Evolutionary conservation across 2,888 invertebrate species (phyloP).

Genomic region (Drosophila fulvimacula): DNA sequence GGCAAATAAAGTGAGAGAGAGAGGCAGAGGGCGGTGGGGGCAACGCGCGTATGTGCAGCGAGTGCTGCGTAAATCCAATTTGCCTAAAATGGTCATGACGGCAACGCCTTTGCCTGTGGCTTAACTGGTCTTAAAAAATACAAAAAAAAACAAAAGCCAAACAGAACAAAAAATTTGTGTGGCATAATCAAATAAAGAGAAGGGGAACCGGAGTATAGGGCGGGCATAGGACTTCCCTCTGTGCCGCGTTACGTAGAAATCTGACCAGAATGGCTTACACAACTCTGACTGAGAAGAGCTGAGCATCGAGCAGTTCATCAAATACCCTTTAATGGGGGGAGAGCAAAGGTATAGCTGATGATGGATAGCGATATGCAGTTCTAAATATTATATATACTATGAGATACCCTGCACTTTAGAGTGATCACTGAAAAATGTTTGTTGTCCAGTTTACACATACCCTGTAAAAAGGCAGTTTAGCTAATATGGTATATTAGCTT

Average conservation of each 20-base stretch:
- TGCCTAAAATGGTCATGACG: conserved; percentile 41
- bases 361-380: background rate
- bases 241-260: conserved; percentile 24
- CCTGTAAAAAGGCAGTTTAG: no score
- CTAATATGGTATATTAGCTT: background rate
- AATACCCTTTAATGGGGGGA: background rate
- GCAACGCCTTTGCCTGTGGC: conserved; percentile 29
- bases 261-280: conserved; percentile 38
- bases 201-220: background rate
- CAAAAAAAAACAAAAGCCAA: background rate
- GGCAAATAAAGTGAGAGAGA: background rate
- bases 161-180: conserved; percentile 2
- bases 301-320: background rate
- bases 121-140: conserved; percentile 55
- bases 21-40: background rate
- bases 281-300: background rate
- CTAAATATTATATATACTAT: background rate
- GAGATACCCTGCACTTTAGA: background rate
- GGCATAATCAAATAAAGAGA: background rate
- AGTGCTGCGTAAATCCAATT: conserved; percentile 60
- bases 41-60: conserved; percentile 15
- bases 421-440: no score
- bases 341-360: background rate
- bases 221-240: background rate
- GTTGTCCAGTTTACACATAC: no score